These are phyloP conservation scores for Ricordea florida DNA, from an alignment of 92 coral and sea anemone genomes.

Conservation along the genomic window DNA sequence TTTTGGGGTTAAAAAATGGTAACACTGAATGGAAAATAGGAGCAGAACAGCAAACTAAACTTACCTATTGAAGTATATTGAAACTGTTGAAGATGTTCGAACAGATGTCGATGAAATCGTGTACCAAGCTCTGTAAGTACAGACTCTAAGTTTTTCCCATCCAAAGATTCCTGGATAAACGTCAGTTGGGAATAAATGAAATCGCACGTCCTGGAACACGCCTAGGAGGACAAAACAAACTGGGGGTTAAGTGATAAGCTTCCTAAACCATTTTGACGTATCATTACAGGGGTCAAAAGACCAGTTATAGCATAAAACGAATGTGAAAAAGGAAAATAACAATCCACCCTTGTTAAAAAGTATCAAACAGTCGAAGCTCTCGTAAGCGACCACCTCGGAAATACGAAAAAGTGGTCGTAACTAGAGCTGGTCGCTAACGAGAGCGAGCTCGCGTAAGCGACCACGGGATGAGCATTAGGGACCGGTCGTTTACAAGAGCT, in stretches of 20 bases:
- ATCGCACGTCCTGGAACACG: slow-evolving; percentile 90
- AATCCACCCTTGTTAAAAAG: too few relatives aligned
- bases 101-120: slow-evolving; percentile 85
- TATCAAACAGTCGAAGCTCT: too few relatives aligned
- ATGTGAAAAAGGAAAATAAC: too few relatives aligned
- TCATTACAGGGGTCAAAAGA: too few relatives aligned
- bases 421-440: too few relatives aligned
- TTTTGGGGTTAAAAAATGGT: background rate
- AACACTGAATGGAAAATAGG: background rate
- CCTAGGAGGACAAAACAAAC: slow-evolving; percentile 30
- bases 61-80: slow-evolving; percentile 89
- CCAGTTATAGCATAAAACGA: too few relatives aligned
- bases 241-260: background rate
- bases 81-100: slow-evolving; percentile 93
- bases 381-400: too few relatives aligned
- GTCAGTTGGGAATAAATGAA: slow-evolving; percentile 75
- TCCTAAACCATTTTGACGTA: too few relatives aligned
- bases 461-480: too few relatives aligned
- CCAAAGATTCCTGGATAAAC: slow-evolving; percentile 78
- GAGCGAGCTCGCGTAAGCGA: too few relatives aligned
- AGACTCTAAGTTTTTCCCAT: slow-evolving; percentile 95
- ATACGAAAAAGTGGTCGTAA: too few relatives aligned
- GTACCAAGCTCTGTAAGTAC: slow-evolving; percentile 95
- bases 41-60: background rate
- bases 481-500: too few relatives aligned